phyloP scores from a whole-genome alignment of 2,113 vertebrate genomes.

The Capreolus pygargus region DNA sequence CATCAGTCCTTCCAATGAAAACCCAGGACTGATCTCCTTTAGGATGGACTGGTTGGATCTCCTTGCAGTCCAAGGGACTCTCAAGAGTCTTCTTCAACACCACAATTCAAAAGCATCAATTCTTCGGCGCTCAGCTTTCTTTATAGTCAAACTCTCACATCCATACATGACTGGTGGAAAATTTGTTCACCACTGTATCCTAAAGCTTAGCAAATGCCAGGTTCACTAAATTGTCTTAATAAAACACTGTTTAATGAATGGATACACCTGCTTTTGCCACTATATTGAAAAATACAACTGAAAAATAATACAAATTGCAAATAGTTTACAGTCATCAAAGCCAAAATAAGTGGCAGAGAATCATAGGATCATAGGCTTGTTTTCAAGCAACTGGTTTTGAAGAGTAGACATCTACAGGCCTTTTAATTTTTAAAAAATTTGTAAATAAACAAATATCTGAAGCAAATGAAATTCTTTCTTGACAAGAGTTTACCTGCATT shows the following conservation, averaged over 20 bases:
- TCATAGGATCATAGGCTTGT: neutral
- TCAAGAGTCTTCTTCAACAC: neutral
- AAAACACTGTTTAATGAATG: neutral
- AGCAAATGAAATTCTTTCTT: neutral
- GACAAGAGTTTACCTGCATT: neutral
- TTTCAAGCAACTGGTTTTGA: neutral
- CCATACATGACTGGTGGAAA: neutral
- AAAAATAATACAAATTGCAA: slow-evolving; percentile 17
- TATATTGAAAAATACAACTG: neutral
- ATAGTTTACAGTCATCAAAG: neutral
- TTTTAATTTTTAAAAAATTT: neutral
- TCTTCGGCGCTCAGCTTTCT: neutral
- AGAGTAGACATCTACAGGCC: neutral
- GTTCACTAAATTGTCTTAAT: neutral
- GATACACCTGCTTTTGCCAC: neutral
- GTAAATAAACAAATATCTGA: neutral
- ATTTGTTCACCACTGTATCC: neutral
- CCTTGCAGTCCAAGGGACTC: neutral
- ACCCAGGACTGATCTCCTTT: neutral
- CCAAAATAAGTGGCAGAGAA: neutral
- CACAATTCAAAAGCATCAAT: neutral
- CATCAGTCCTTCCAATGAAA: neutral
- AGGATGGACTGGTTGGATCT: neutral
- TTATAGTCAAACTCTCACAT: neutral
- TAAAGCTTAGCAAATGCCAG: neutral